phyloP scores from a whole-genome alignment of 2,797 vertebrate genomes.

The Anguilla obscura region DNA sequence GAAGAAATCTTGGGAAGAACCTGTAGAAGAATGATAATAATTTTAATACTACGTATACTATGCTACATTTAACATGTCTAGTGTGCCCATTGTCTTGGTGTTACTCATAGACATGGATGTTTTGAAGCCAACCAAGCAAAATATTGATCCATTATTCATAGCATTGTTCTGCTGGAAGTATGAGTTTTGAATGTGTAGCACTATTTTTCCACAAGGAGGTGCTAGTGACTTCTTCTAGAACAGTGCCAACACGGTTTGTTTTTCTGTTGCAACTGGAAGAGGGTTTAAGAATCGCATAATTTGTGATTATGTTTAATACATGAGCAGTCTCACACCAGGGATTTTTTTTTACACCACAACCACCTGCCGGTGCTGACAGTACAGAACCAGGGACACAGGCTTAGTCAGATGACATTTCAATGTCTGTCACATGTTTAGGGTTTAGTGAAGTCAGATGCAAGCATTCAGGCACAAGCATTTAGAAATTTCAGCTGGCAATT shows the following conservation, averaged over 20 bases:
- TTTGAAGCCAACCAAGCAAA: background rate
- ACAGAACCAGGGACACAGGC: background rate
- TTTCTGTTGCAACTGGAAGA: background rate
- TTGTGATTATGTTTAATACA: conserved; percentile 16
- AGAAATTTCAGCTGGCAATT: background rate
- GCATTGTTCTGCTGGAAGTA: background rate
- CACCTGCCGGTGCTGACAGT: conserved; percentile 14
- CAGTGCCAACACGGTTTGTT: background rate
- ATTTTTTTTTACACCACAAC: conserved; percentile 4
- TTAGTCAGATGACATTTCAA: background rate
- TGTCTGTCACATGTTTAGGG: background rate
- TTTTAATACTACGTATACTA: background rate
- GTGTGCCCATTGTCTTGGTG: background rate
- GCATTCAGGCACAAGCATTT: background rate
- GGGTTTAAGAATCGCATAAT: background rate
- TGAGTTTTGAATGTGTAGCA: background rate
- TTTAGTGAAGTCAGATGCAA: background rate
- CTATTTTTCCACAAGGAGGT: background rate
- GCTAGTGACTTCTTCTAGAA: background rate
- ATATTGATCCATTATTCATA: background rate
- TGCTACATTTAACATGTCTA: background rate
- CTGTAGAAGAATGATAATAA: background rate
- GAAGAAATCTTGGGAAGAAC: too few species aligned
- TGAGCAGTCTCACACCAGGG: background rate
- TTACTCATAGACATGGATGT: background rate